Conservation (phyloP, 2,888 invertebrate species). For the Parnassius apollo region DNA sequence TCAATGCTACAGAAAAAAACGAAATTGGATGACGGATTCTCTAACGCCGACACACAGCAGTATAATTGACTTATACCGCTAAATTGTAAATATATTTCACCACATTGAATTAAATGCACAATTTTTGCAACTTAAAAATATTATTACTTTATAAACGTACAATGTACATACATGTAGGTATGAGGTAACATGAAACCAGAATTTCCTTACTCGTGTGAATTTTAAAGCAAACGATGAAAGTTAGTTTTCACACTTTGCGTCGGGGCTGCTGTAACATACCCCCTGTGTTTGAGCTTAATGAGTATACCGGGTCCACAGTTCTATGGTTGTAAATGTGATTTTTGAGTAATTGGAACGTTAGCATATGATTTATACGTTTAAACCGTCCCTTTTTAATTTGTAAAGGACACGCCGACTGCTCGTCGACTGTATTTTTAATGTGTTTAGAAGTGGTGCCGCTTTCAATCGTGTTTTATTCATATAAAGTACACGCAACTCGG, state of each 20-base stretch:
- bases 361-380: slow-evolving; percentile 55
- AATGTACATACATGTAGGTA: not conserved
- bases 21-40: too few relatives aligned
- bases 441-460: slow-evolving; percentile 46
- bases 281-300: slow-evolving; percentile 48
- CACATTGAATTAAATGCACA: too few relatives aligned
- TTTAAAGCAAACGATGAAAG: slow-evolving; percentile 44
- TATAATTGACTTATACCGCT: too few relatives aligned
- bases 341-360: slow-evolving; percentile 68
- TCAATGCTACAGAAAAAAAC: too few relatives aligned
- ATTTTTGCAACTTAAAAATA: too few relatives aligned
- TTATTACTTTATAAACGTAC: not conserved
- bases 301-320: slow-evolving; percentile 58
- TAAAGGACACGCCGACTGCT: slow-evolving; percentile 42
- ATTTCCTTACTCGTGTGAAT: slow-evolving; percentile 42
- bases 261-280: slow-evolving; percentile 33
- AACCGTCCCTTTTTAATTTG: slow-evolving; percentile 56
- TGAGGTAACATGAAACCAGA: slow-evolving; percentile 30
- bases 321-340: slow-evolving; percentile 58
- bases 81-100: too few relatives aligned
- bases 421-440: slow-evolving; percentile 38
- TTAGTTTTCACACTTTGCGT: slow-evolving; percentile 48
- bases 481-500: slow-evolving; percentile 17
- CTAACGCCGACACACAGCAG: too few relatives aligned
- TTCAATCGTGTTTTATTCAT: slow-evolving; percentile 38